Percentiles rank a stretch among this genome's conserved stretches.
Evolutionary conservation across 2,888 invertebrate species (phyloP).

Genomic region (Lysandra bellargus): DNA sequence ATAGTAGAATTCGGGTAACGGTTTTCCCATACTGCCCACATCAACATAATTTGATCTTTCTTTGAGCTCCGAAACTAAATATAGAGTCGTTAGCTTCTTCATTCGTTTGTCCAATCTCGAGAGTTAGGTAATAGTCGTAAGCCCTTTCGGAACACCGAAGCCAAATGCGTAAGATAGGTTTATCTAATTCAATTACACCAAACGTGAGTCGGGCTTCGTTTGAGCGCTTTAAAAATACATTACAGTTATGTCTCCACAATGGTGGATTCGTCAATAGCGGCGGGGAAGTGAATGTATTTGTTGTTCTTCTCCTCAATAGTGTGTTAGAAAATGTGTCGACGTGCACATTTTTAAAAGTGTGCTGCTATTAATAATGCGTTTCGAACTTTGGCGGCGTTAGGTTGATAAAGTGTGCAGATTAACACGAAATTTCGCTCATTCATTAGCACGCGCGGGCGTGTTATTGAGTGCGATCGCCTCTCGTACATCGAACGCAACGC

Average conservation of each 20-base stretch:
- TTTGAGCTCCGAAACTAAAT: constrained; percentile 1
- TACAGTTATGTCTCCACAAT: constrained; percentile 2
- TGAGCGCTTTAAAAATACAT: constrained; percentile 29
- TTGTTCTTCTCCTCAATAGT: background rate
- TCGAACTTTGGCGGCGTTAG: background rate
- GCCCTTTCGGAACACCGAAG: constrained; percentile 48
- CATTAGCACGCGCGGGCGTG: background rate
- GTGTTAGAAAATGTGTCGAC: background rate
- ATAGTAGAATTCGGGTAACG: too few species aligned
- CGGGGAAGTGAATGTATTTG: constrained; percentile 10
- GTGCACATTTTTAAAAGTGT: background rate
- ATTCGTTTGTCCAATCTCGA: constrained; percentile 14
- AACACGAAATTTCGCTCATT: background rate
- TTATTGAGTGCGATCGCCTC: background rate
- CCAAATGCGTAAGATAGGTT: constrained; percentile 57
- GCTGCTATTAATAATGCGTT: background rate
- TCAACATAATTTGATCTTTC: background rate
- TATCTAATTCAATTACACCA: constrained; percentile 68
- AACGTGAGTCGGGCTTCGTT: constrained; percentile 56
- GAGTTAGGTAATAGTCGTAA: constrained; percentile 30
- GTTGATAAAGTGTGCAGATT: constrained; percentile 6
- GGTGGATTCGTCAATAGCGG: constrained; percentile 4
- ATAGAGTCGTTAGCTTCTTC: constrained; percentile 19
- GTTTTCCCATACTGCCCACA: background rate
- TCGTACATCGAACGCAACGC: background rate